Percentiles rank a stretch among this genome's conserved stretches.
Conservation (phyloP, 2,797 vertebrate genomes). For the Mergus octosetaceus region DNA sequence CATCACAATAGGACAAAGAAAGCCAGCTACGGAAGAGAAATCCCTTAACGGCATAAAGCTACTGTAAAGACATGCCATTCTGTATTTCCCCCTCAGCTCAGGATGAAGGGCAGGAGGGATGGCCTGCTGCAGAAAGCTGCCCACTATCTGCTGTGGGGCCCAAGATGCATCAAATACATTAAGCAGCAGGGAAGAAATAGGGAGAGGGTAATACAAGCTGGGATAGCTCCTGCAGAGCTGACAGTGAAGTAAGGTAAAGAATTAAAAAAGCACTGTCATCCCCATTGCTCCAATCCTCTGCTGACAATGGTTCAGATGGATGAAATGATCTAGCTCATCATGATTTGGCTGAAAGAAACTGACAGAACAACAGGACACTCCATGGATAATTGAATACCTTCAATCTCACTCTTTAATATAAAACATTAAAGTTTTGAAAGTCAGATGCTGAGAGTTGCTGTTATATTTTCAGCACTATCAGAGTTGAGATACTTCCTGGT, state of each 20-base stretch:
- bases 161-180: background rate
- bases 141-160: background rate
- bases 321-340: background rate
- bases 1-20: background rate
- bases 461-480: background rate
- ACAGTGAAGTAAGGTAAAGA: constrained; percentile 18
- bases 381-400: background rate
- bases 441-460: background rate
- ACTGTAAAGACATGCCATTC: background rate
- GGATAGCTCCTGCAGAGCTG: background rate
- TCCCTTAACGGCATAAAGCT: background rate
- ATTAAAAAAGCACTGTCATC: background rate
- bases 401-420: background rate
- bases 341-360: background rate
- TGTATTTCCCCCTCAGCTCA: background rate
- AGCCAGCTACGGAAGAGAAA: background rate
- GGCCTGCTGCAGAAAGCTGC: background rate
- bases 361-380: background rate
- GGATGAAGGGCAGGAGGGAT: background rate
- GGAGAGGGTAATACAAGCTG: background rate
- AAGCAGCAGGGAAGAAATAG: background rate
- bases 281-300: background rate
- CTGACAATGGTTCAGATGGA: background rate
- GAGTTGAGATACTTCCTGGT: background rate
- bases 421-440: constrained; percentile 13